A percentile compares a stretch with the other conserved stretches of the same genome.
phyloP scores from a whole-genome alignment of 2,797 vertebrate genomes.

The Clarias platycephalus region DNA sequence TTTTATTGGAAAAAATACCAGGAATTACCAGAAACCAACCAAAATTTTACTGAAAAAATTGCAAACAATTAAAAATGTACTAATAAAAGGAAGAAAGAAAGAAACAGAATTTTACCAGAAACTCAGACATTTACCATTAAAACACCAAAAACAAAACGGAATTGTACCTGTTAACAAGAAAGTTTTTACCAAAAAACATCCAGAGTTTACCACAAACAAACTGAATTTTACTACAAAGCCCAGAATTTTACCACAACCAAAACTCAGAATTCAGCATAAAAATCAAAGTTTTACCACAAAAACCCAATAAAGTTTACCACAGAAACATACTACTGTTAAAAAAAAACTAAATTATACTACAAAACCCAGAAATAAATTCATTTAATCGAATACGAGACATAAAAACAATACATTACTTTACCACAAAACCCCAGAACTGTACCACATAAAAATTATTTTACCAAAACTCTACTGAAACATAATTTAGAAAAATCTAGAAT shows the following conservation, averaged over 20 bases:
- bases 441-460: background rate
- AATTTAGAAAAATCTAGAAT: background rate
- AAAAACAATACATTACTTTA: background rate
- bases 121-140: background rate
- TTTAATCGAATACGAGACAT: background rate
- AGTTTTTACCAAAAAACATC: background rate
- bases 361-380: background rate
- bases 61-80: too few relatives aligned
- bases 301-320: too few relatives aligned
- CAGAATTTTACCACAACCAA: too few relatives aligned
- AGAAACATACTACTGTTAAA: too few relatives aligned
- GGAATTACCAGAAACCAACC: background rate
- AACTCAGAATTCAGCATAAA: too few relatives aligned
- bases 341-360: background rate
- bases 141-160: background rate
- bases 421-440: background rate
- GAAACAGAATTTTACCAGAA: background rate
- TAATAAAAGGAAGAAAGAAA: background rate
- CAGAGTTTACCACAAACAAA: too few relatives aligned
- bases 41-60: background rate
- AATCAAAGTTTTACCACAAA: too few relatives aligned
- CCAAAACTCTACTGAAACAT: background rate
- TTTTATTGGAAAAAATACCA: background rate
- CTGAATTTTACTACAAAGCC: too few relatives aligned
- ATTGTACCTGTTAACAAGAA: background rate